Evolutionary conservation across 2,113 vertebrate genomes (phyloP).

Genomic region (Seriola quinqueradiata): DNA sequence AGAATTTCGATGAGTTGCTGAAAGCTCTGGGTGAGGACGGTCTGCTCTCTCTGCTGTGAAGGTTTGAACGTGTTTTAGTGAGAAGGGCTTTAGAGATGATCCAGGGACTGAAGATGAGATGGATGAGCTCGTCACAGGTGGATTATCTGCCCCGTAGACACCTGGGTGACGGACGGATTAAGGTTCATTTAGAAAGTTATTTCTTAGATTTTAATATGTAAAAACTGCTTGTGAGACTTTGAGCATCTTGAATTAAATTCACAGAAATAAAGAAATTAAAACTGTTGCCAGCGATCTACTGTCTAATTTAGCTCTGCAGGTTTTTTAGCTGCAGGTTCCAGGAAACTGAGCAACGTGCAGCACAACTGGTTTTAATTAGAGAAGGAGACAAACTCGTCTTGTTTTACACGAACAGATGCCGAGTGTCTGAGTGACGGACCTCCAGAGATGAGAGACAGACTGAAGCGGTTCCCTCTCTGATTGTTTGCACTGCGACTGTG

Average conservation of each 20-base stretch:
- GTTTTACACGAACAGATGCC: background rate
- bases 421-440: slow-evolving; percentile 2
- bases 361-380: slow-evolving; percentile 40
- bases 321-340: background rate
- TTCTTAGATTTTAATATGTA: background rate
- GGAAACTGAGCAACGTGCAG: background rate
- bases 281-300: background rate
- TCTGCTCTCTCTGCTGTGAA: slow-evolving; percentile 1
- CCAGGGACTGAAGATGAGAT: background rate
- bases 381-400: background rate
- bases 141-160: background rate
- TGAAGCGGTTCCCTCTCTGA: slow-evolving; percentile 30
- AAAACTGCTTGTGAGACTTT: background rate
- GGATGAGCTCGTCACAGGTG: background rate
- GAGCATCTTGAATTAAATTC: background rate
- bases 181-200: background rate
- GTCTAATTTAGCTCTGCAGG: background rate
- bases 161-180: background rate
- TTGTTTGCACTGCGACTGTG: slow-evolving; percentile 42
- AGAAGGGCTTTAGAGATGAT: slow-evolving; percentile 9
- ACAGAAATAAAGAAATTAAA: background rate
- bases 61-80: slow-evolving; percentile 6
- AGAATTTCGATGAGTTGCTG: slow-evolving; percentile 93
- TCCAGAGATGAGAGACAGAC: slow-evolving; percentile 18
- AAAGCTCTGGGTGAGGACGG: slow-evolving; percentile 90